Evolutionary conservation across 2,797 vertebrate genomes (phyloP).

Genomic region (Enteromius mattozi): DNA sequence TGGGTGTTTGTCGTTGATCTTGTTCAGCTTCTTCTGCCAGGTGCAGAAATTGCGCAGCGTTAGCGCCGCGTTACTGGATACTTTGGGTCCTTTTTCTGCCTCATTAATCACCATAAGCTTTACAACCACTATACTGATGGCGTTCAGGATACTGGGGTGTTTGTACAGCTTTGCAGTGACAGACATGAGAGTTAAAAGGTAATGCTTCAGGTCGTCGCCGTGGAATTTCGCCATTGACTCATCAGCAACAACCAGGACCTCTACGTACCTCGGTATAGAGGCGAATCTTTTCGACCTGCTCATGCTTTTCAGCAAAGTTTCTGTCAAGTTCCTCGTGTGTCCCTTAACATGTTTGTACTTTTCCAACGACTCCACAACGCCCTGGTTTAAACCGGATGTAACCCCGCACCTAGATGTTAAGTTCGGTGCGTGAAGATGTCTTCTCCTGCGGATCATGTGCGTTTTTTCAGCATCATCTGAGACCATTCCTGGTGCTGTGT

Average conservation of each 20-base stretch:
- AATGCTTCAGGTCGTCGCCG: slow-evolving; percentile 92
- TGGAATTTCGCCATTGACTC: slow-evolving; percentile 97
- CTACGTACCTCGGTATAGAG: slow-evolving; percentile 92
- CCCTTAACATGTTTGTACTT: slow-evolving; percentile 77
- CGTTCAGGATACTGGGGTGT: slow-evolving; percentile 93
- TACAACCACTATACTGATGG: slow-evolving; percentile 92
- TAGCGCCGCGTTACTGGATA: slow-evolving; percentile 93
- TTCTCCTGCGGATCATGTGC: slow-evolving; percentile 84
- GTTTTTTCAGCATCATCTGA: slow-evolving; percentile 70
- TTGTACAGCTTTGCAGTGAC: slow-evolving; percentile 93
- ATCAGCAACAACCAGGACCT: slow-evolving; percentile 94
- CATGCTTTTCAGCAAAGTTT: slow-evolving; percentile 65
- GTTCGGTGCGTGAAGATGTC: slow-evolving; percentile 70
- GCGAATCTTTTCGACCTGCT: slow-evolving; percentile 89
- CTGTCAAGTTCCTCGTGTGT: slow-evolving; percentile 65
- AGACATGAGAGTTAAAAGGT: slow-evolving; percentile 93
- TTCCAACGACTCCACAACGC: slow-evolving; percentile 80
- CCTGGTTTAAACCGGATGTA: slow-evolving; percentile 79
- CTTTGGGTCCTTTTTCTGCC: slow-evolving; percentile 91
- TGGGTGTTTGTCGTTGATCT: slow-evolving; percentile 92
- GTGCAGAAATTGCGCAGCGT: slow-evolving; percentile 96
- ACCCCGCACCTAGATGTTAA: slow-evolving; percentile 89
- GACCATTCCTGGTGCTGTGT: slow-evolving; percentile 64
- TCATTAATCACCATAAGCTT: slow-evolving; percentile 90
- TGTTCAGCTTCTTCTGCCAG: slow-evolving; percentile 98